Conservation (phyloP, 2,797 vertebrate species). For the Diglossa cyanea region DNA sequence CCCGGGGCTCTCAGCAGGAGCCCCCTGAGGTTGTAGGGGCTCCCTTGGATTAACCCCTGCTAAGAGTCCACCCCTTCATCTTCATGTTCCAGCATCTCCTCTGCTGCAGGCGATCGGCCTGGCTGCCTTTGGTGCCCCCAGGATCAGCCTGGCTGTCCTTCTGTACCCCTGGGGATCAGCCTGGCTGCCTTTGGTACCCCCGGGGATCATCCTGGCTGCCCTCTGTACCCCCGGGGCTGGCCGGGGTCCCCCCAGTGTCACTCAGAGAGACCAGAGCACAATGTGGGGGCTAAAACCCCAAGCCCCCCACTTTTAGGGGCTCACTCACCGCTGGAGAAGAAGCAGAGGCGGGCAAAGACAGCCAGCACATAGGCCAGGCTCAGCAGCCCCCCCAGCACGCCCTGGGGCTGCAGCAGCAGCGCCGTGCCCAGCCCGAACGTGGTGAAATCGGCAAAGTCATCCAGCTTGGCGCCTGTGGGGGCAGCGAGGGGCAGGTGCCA, state of each 20-base stretch:
- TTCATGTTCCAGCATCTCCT: background rate
- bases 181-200: no score
- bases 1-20: rapidly evolving
- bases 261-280: background rate
- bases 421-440: slow-evolving; percentile 91
- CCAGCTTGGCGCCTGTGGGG: slow-evolving; percentile 85
- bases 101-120: background rate
- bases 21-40: no score
- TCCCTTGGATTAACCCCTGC: background rate
- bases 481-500: background rate
- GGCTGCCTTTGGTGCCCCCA: no score
- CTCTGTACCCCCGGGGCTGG: no score
- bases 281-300: rapidly evolving
- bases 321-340: slow-evolving; percentile 83
- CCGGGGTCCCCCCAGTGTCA: no score
- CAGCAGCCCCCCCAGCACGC: slow-evolving; percentile 82
- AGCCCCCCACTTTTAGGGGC: rapidly evolving
- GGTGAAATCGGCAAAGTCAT: slow-evolving; percentile 92
- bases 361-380: slow-evolving; percentile 85
- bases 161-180: no score
- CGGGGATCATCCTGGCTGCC: no score
- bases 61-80: background rate
- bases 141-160: no score
- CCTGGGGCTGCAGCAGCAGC: slow-evolving; percentile 81
- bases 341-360: slow-evolving; percentile 87